A percentile compares a stretch with the other conserved stretches of the same genome.
Evolutionary conservation across 2,797 vertebrate genomes (phyloP).

Genomic region (Rhinogobio ventralis): DNA sequence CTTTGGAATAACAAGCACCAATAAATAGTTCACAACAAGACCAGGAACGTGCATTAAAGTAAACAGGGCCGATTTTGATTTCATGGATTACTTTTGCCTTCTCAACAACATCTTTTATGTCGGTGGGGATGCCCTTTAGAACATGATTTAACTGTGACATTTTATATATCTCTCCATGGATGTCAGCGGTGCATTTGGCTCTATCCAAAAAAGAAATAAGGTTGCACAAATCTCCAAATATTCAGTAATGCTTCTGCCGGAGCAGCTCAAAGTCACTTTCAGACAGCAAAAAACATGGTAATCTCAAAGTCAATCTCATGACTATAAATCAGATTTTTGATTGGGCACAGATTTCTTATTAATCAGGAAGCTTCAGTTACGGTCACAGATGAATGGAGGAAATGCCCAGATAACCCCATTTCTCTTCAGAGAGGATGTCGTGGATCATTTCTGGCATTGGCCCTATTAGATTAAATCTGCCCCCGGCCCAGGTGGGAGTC

Average conservation of each 20-base stretch:
- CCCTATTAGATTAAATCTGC: constrained; percentile 55
- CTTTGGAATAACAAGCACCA: not conserved
- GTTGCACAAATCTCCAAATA: constrained; percentile 28
- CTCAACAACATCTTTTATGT: constrained; percentile 38
- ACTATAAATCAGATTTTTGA: constrained; percentile 55
- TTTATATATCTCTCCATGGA: constrained; percentile 10
- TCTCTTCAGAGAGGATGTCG: constrained; percentile 25
- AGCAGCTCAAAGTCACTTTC: constrained; percentile 43
- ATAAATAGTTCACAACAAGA: not conserved
- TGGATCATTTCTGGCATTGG: constrained; percentile 48
- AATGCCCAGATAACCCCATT: constrained; percentile 30
- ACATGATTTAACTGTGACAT: constrained; percentile 44
- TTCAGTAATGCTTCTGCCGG: constrained; percentile 7
- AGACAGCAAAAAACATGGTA: not conserved
- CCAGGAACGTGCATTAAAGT: not conserved
- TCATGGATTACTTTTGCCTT: not conserved
- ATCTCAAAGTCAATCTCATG: constrained; percentile 46
- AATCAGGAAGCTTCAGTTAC: constrained; percentile 32
- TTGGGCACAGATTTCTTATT: constrained; percentile 40
- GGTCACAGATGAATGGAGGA: constrained; percentile 22
- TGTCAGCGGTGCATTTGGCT: not conserved
- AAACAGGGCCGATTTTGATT: not conserved
- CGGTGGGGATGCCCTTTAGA: constrained; percentile 41
- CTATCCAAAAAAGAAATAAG: constrained; percentile 11
- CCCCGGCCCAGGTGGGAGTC: constrained; percentile 8